Base-by-base conservation (phyloP, 2,888 invertebrate genomes). In the Saturnia japonica region DNA sequence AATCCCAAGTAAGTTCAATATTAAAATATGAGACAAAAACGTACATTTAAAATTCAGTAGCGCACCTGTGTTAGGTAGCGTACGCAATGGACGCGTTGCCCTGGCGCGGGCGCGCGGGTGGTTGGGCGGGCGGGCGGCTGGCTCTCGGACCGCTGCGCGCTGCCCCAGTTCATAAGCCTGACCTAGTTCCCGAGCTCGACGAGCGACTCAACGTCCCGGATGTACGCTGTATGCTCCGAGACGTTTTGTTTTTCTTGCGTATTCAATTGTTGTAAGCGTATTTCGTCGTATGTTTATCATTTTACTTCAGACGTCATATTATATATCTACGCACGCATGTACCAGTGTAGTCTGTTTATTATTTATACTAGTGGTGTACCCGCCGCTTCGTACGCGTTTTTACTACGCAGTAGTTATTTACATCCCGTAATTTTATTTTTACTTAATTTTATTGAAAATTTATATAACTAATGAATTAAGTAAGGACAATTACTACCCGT, bases 241-340 rank as follows among this genome's bases (percentile, higher is more conserved):
- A 40, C 64, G 40, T 40, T 40, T 19, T 19, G 64, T 60, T 64
- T 64, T 64, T n/a, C 64, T 64, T 64, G 14, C 64, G 64, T 64
- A 64, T 64, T 40, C 64, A 40, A 64, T 64, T 64, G 64, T 64
- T 40, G 40, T 64, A 40, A 64, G n/a, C 40, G 64, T 40, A 62
- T 62, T 16, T 19, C 34, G 28, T 34, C 11, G 22, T 54, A 6
- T 7, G 9, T 54, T 54, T 54, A 22, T 22, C 11, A 11, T 11
- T 54, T 54, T 34, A 34, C 34, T 34, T 34, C 34, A 34, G 34
- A 34, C 34, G 34, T 34, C 6, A 34, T 34, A 34, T 34, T 34
- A 34, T 34, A 34, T 6, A 34, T 34, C 2, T 34, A 34, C 34
- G 34, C 34, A 34, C 34, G 34, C 34, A 34, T 4, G 34, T 34